Percentiles rank a stretch among this genome's conserved stretches.
phyloP scores from a whole-genome alignment of 2,888 invertebrate species.

The Mellilla xanthometata region DNA sequence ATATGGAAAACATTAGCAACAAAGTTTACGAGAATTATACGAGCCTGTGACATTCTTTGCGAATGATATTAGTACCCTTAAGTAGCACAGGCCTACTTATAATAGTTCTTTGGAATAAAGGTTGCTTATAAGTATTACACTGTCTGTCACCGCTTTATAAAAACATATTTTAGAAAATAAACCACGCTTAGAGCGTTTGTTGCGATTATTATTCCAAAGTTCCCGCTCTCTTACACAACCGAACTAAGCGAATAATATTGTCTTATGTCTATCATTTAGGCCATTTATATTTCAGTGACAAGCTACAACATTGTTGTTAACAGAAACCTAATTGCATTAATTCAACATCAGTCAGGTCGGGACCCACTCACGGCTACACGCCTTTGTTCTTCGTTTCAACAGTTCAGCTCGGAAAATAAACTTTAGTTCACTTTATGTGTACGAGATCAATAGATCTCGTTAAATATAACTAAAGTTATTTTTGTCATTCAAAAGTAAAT shows the following conservation, averaged over 20 bases:
- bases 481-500: too few species aligned
- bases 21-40: slow-evolving; percentile 55
- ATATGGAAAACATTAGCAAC: slow-evolving; percentile 54
- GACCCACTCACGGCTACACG: slow-evolving; percentile 22
- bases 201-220: slow-evolving; percentile 8
- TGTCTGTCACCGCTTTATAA: too few species aligned
- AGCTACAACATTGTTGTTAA: slow-evolving; percentile 35
- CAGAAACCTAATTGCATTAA: slow-evolving; percentile 39
- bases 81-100: slow-evolving; percentile 4
- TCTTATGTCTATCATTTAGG: slow-evolving; percentile 31
- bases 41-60: slow-evolving; percentile 32
- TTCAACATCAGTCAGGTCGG: slow-evolving; percentile 33
- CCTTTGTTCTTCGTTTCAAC: slow-evolving; percentile 22
- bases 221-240: slow-evolving; percentile 8
- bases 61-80: slow-evolving; percentile 21
- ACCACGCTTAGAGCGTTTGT: neutral
- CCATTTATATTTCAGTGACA: slow-evolving; percentile 36
- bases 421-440: neutral
- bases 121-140: too few species aligned
- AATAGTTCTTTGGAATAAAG: too few species aligned
- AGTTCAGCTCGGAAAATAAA: slow-evolving; percentile 1
- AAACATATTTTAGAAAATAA: too few species aligned
- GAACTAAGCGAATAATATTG: slow-evolving; percentile 31
- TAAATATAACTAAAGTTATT: too few species aligned
- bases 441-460: too few species aligned